Evolutionary conservation across 2,113 vertebrate genomes (phyloP).

Genomic region (Carassius auratus): DNA sequence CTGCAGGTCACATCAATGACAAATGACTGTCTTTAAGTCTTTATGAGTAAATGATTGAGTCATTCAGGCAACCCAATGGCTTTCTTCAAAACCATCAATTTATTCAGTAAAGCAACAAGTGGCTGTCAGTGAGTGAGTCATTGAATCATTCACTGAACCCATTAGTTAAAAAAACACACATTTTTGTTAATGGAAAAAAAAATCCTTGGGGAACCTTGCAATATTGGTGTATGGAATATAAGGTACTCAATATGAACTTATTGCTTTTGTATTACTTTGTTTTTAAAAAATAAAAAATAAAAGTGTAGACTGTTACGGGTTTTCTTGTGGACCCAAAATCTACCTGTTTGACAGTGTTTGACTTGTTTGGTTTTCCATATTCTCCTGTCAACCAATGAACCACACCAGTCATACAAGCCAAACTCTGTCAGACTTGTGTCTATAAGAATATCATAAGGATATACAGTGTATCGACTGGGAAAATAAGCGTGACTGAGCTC

Average conservation of each 20-base stretch:
- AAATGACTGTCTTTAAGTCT: background rate
- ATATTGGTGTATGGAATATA: background rate
- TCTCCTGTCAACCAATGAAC: background rate
- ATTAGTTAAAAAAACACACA: background rate
- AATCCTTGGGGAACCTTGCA: background rate
- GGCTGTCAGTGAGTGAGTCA: background rate
- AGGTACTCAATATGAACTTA: background rate
- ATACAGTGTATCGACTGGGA: conserved; percentile 44
- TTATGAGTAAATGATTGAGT: background rate
- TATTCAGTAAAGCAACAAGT: background rate
- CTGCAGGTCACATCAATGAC: background rate
- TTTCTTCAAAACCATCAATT: background rate
- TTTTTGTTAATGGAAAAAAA: background rate
- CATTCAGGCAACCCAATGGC: background rate
- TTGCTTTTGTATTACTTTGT: background rate
- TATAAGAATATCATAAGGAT: conserved; percentile 22
- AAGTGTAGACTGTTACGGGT: background rate
- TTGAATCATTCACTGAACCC: background rate
- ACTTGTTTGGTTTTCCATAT: background rate
- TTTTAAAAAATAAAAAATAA: background rate
- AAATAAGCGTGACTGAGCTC: conserved; percentile 40
- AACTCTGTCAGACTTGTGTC: background rate
- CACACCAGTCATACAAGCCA: background rate
- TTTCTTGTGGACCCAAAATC: background rate
- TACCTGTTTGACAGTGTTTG: background rate